phyloP scores from a whole-genome alignment of 2,888 invertebrate species.

The Chalcosyrphus nemorum region DNA sequence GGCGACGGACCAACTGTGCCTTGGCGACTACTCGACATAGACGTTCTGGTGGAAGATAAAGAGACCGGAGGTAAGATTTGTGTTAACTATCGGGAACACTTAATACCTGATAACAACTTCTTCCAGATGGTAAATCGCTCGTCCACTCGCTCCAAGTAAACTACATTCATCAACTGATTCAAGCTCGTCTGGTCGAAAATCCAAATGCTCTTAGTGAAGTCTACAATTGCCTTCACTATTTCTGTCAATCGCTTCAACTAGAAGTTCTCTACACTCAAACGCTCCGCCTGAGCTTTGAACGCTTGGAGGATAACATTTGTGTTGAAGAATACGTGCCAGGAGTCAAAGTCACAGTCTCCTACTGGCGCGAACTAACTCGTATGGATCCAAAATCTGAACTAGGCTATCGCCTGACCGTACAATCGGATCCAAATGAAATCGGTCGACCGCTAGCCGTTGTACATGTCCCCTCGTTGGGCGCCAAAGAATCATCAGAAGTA shows the following conservation, averaged over 20 bases:
- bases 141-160: conserved; percentile 97
- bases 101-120: neutral
- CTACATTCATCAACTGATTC: conserved; percentile 96
- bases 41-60: conserved; percentile 97
- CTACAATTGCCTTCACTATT: conserved; percentile 93
- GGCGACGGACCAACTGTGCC: conserved; percentile 96
- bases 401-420: conserved; percentile 93
- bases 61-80: conserved; percentile 92
- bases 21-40: conserved; percentile 97
- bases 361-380: conserved; percentile 88
- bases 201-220: conserved; percentile 90
- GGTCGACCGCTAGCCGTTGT: conserved; percentile 89
- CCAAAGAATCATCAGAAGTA: conserved; percentile 84
- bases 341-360: conserved; percentile 94
- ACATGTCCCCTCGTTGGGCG: conserved; percentile 84
- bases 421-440: conserved; percentile 92
- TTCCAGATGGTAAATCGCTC: conserved; percentile 93
- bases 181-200: conserved; percentile 90
- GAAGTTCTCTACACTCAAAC: conserved; percentile 95
- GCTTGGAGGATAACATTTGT: conserved; percentile 93
- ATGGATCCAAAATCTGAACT: conserved; percentile 91
- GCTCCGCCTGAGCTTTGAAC: conserved; percentile 91
- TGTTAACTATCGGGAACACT: too few species aligned
- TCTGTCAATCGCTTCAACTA: conserved; percentile 97
- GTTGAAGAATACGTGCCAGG: conserved; percentile 96